Evolutionary conservation across 2,888 invertebrate genomes (phyloP).

Genomic region (Lasioglossum oenotherae): DNA sequence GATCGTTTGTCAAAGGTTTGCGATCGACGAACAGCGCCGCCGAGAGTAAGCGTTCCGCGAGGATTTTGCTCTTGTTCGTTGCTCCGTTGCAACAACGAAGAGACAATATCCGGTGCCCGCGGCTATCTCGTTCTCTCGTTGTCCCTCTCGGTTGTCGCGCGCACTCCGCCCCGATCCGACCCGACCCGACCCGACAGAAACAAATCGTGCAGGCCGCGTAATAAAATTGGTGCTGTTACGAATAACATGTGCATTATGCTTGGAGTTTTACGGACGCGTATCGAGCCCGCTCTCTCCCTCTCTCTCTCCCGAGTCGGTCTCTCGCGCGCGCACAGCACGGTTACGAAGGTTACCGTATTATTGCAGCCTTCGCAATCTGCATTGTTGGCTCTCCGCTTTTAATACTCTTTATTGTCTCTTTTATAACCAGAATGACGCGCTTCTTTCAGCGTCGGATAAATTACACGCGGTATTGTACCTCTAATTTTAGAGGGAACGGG

Average conservation of each 20-base stretch:
- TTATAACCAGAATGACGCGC: conserved; percentile 75
- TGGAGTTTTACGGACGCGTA: conserved; percentile 67
- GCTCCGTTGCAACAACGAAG: neutral
- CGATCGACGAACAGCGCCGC: neutral
- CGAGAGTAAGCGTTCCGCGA: neutral
- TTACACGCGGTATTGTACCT: conserved; percentile 74
- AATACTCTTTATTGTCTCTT: conserved; percentile 76
- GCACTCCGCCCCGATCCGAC: neutral
- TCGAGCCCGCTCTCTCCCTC: neutral
- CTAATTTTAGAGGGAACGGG: conserved; percentile 68
- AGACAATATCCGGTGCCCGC: neutral
- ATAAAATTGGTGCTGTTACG: conserved; percentile 72
- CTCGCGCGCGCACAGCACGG: conserved; percentile 40
- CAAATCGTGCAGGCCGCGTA: conserved; percentile 67
- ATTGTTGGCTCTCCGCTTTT: conserved; percentile 75
- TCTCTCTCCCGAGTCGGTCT: neutral
- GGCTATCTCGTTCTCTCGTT: neutral
- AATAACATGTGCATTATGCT: conserved; percentile 69
- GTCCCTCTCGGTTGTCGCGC: neutral
- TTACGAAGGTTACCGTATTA: conserved; percentile 75
- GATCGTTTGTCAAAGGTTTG: conserved; percentile 62
- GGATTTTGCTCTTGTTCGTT: conserved; percentile 38
- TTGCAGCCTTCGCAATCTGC: conserved; percentile 76
- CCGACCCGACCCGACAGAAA: conserved; percentile 43
- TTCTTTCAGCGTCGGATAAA: conserved; percentile 75